Evolutionary conservation across 2,888 invertebrate genomes (phyloP).

Genomic region (Ectemnius continuus): DNA sequence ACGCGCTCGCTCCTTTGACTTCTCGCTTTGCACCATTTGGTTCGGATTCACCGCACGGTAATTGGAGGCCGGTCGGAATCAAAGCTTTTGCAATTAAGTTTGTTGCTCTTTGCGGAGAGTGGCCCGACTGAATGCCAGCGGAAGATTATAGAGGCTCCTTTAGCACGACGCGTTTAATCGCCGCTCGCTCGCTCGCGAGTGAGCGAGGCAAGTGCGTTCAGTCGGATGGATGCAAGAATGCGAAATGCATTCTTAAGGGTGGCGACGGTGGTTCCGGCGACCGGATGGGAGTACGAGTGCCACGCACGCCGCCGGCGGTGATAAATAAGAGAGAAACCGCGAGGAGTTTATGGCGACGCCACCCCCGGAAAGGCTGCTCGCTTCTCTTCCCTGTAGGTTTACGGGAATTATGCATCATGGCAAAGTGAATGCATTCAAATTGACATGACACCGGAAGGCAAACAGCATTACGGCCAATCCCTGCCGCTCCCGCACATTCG

Average conservation of each 20-base stretch:
- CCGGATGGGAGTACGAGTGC: conserved; percentile 49
- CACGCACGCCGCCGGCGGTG: conserved; percentile 39
- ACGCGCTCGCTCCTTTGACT: too few species aligned
- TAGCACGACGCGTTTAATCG: conserved; percentile 40
- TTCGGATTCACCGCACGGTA: too few species aligned
- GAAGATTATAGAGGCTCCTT: conserved; percentile 13
- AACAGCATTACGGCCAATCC: conserved; percentile 40
- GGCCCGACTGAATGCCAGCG: neutral
- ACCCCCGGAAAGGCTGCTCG: conserved; percentile 29
- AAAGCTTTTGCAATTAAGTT: conserved; percentile 9
- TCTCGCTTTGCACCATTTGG: too few species aligned
- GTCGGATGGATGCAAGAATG: conserved; percentile 39
- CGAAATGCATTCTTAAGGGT: conserved; percentile 58
- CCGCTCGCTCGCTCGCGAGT: conserved; percentile 23
- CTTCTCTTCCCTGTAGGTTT: conserved; percentile 44
- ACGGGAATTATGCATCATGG: conserved; percentile 56
- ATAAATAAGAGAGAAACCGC: conserved; percentile 60
- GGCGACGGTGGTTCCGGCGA: conserved; percentile 39
- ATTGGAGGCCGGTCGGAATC: neutral
- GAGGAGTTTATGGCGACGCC: conserved; percentile 49
- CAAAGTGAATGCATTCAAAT: conserved; percentile 55
- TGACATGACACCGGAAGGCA: conserved; percentile 56
- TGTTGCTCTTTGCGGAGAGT: neutral
- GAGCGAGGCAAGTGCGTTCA: conserved; percentile 16
- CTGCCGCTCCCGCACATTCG: conserved; percentile 27